Base-by-base conservation (phyloP, 2,797 vertebrate genomes). In the Chiroxiphia lanceolata region DNA sequence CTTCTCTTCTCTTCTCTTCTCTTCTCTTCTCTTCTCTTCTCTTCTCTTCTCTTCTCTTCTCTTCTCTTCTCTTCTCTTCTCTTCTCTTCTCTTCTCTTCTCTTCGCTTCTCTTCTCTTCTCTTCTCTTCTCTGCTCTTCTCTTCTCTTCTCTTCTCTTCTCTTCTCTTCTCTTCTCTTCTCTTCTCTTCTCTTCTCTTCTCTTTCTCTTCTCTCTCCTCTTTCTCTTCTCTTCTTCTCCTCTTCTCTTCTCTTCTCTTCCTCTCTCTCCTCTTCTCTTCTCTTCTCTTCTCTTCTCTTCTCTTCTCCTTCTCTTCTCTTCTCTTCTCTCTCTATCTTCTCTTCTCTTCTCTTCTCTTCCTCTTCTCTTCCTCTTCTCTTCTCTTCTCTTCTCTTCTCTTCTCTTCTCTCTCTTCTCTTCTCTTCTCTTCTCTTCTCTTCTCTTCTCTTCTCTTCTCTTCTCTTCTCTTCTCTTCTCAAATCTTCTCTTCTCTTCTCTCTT, bases 1-100 rank as follows among this genome's bases (percentile, higher is more conserved):
- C 8, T 13, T 40, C 14, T 17, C 31, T 42, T 31, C 36, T 3
- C 31, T 50, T 26, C 34, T 10, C 21, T 33, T 26, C 36, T 5
- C 34, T 40, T 40, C 47, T 6, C 33, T 61, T 27, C 33, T 5
- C 42, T 4, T 6, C 8, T 9, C 5, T 3, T 8, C 26, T 11
- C 5, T 6, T 4, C 13, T 6, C 16, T 3, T 3, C 18, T 12
- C 6, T 13, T 9, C 20, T 1, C 11, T 25, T n/a, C 16, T 2
- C 10, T 6, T 17, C 18, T 3, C 26, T 5, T 4, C 14, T 3
- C 4, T 3, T 27, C 15, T 2, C 13, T 8, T 29, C 5, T 1
- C 16, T 36, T 10, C 9, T 5, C 56, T 63, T 51, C 22, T 10
- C 27, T 57, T 31, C 34, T n/a, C 59, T 31, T 57, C 34, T n/a